phyloP scores from a whole-genome alignment of 2,113 vertebrate species.

The Catharus bicknelli region DNA sequence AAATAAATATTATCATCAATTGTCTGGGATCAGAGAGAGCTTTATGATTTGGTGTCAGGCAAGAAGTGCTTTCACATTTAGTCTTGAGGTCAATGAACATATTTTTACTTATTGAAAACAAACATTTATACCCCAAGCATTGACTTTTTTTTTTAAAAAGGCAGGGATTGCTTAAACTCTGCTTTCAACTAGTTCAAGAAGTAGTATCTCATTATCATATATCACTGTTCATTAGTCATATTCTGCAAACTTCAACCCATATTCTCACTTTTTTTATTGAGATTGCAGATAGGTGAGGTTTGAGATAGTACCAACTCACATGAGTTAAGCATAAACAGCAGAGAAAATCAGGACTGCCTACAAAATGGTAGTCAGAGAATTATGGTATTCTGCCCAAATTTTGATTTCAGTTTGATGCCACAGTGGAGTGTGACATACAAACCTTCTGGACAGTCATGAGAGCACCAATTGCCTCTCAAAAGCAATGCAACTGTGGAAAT shows the following conservation, averaged over 20 bases:
- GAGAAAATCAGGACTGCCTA: background rate
- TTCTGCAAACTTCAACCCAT: background rate
- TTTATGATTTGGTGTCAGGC: background rate
- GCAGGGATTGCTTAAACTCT: background rate
- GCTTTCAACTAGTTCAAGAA: background rate
- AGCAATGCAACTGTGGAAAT: background rate
- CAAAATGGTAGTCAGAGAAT: background rate
- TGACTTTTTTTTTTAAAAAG: background rate
- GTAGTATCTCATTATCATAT: background rate
- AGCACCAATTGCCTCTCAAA: background rate
- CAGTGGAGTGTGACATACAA: background rate
- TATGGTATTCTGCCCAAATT: background rate
- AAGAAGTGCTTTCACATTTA: background rate
- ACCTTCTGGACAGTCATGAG: accelerated
- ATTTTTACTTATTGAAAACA: background rate
- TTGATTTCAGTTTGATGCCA: background rate
- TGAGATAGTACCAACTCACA: background rate
- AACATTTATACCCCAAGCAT: background rate
- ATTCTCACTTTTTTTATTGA: background rate
- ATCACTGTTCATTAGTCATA: background rate
- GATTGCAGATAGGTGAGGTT: background rate
- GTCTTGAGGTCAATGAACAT: background rate
- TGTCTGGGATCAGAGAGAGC: background rate
- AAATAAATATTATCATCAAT: background rate
- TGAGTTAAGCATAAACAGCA: background rate